Evolutionary conservation across 2,888 invertebrate species (phyloP), one percentile per base, ranked within the genome.

Genomic region (Heliconius sara): DNA sequence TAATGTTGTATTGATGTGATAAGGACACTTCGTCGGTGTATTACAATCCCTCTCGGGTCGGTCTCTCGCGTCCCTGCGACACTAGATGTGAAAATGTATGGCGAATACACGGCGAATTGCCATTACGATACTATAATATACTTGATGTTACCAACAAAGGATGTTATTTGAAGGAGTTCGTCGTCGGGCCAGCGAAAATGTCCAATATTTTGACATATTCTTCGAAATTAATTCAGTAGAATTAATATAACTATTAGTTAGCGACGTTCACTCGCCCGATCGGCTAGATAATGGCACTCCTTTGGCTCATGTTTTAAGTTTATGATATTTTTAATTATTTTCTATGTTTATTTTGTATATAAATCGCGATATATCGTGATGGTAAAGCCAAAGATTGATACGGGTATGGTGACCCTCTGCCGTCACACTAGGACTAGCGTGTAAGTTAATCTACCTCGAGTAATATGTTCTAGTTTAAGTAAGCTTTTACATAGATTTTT

Each of bases 331-430:
- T 87, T 89, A 88, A 86, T 89, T 88, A 88, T 83, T 86, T 87
- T 87, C 70, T 87, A 85, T 87, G 88, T 85, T 82, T 79, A 73
- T 60, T 65, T 76, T 91, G 91, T 91, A 92, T 87, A 91, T 92
- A 90, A 88, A 91, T 95, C 95, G 95, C 95, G 95, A 95, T 87
- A 89, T 93, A 91, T 95, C 95, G 95, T 95, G 95, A 95, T 95
- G 95, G 95, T 95, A 92, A 95, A 95, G 95, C 95, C 95, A 95
- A 95, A 95, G 95, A 95, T 94, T 94, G 91, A 93, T 95, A 95
- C 95, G 95, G 95, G 95, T 95, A 95, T 90, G 95, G 95, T 95
- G 95, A 94, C 95, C 95, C 95, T 94, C 93, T 94, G 95, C 95
- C 95, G 95, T 95, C 95, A 95, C 95, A 94, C 86, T 86, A 91